Evolutionary conservation across 2,888 invertebrate genomes (phyloP), one percentile per base, ranked within the genome.

Genomic region (Onthophagus sagittarius): DNA sequence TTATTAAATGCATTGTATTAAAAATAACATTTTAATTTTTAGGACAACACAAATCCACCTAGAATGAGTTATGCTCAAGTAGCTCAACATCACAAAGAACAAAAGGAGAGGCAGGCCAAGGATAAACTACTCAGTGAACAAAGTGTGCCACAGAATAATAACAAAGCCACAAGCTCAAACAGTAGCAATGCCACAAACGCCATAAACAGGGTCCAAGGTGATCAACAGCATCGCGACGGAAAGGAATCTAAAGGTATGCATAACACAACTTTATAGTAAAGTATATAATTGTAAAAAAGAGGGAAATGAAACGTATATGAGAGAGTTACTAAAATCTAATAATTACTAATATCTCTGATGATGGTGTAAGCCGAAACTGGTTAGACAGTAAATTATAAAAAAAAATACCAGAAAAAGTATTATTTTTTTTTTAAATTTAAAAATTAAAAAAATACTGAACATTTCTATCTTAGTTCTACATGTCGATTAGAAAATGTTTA

Each of bases 61-160:
- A 84, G 87, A 76, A 86, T 90, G 82, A 90, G 90, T 82, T 91
- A 91, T 83, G 91, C 91, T 75, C 91, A 91, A 84, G 90, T 90
- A 75, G 90, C 90, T 62, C 90, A 91, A 81, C 89, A 90, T 82
- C 88, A 89, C 79, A 89, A 89, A 79, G 88, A 89, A 77, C 82
- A 82, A 74, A 83, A 82, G 75, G 83, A 83, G 74, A 82, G 82
- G 75, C 80, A 81, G 70, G 74, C 76, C 33, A 74, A 76, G 65
- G 74, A 76, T 62, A 76, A 76, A 69, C 71, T 75, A 75, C 75
- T 73, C 75, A 78, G 71, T 75, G 77, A 75, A 75, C 74, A 73
- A 77, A 76, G 69, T 74, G 77, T 69, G 72, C 75, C 73, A 70
- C 73, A 70, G 72, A 69, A 39, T 70, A 73, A 71, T 31, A 71